phyloP scores from a whole-genome alignment of 2,113 vertebrate genomes.

The Pachyramphus minor region DNA sequence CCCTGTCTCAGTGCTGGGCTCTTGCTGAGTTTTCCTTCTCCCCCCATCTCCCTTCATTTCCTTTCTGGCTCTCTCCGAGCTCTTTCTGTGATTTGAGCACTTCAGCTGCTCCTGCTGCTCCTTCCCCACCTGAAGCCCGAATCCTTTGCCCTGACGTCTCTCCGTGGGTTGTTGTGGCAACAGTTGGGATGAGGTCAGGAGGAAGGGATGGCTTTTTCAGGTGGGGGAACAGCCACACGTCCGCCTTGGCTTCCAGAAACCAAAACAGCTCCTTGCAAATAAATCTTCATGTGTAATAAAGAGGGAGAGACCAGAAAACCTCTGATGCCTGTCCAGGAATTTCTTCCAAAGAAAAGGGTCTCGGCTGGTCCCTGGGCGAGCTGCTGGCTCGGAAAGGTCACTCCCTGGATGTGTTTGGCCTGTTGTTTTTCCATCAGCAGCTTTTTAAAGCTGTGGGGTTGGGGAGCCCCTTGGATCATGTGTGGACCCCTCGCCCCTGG shows the following conservation, averaged over 20 bases:
- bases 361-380: neutral
- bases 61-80: neutral
- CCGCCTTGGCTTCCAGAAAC: neutral
- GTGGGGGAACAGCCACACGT: neutral
- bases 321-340: neutral
- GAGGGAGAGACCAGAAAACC: neutral
- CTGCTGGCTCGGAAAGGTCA: neutral
- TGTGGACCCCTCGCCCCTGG: neutral
- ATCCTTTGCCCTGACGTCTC: neutral
- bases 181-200: conserved; percentile 19
- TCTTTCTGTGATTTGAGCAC: neutral
- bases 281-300: neutral
- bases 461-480: neutral
- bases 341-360: neutral
- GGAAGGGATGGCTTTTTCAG: neutral
- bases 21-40: neutral
- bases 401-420: neutral
- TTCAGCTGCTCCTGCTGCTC: neutral
- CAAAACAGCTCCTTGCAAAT: neutral
- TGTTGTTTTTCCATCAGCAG: neutral
- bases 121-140: neutral
- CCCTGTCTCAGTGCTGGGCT: neutral
- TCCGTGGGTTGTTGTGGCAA: neutral
- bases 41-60: neutral
- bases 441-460: neutral